These are phyloP conservation scores for Seira sanloemensis DNA, from an alignment of 2,888 invertebrate species.

Conservation along the genomic window DNA sequence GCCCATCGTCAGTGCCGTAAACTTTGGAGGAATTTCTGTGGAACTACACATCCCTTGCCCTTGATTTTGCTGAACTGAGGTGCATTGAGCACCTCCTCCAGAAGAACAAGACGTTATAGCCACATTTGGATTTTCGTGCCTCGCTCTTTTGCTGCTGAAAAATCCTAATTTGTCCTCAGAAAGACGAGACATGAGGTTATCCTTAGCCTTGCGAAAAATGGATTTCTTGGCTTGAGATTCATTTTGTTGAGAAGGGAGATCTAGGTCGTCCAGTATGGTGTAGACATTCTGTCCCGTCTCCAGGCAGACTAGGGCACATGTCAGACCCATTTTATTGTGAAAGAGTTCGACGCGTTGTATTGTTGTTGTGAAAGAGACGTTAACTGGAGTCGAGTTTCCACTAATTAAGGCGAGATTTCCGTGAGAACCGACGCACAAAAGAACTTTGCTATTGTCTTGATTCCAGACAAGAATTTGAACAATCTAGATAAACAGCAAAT, in stretches of 20 bases:
- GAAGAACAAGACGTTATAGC: constrained; percentile 29
- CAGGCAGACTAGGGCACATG: constrained; percentile 71
- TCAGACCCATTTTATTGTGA: constrained; percentile 67
- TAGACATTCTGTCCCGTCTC: constrained; percentile 71
- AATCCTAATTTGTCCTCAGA: constrained; percentile 69
- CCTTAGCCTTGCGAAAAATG: constrained; percentile 72
- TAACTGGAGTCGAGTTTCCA: constrained; percentile 66
- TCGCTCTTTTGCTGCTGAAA: constrained; percentile 65
- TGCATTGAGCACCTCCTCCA: constrained; percentile 21
- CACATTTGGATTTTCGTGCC: constrained; percentile 51
- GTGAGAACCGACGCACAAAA: constrained; percentile 69
- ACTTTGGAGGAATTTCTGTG: constrained; percentile 18
- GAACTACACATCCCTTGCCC: constrained; percentile 2
- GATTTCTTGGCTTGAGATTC: constrained; percentile 72
- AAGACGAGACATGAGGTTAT: constrained; percentile 71
- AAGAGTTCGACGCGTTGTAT: constrained; percentile 69
- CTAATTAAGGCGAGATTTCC: constrained; percentile 69
- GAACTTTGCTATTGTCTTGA: constrained; percentile 67
- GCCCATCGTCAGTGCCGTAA: constrained; percentile 49
- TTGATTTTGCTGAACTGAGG: constrained; percentile 11
- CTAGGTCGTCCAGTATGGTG: constrained; percentile 70
- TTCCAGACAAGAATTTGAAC: constrained; percentile 68
- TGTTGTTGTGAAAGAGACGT: constrained; percentile 68
- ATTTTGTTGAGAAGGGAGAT: constrained; percentile 64
- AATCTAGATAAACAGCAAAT: constrained; percentile 52